Percentiles rank a stretch among this genome's conserved stretches.
Conservation (phyloP, 2,113 vertebrate genomes). For the Myrmophylax atrothorax region DNA sequence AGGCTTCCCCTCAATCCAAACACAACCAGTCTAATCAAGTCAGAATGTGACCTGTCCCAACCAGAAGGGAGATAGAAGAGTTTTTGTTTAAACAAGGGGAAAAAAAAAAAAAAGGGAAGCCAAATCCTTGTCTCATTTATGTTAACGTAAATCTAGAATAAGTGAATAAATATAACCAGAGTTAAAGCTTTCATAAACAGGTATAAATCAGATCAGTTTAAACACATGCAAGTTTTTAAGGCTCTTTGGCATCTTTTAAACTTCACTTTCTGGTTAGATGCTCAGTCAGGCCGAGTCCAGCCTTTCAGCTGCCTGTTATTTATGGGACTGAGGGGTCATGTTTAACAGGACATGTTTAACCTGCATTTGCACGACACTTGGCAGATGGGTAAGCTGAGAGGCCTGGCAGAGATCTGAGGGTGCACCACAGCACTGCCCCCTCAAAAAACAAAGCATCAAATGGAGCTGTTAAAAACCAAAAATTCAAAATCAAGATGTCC, state of each 20-base stretch:
- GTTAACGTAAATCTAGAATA: conserved; percentile 33
- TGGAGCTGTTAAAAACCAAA: neutral
- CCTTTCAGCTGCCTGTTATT: neutral
- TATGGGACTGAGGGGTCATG: neutral
- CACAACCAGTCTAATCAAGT: conserved; percentile 8
- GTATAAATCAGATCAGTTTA: conserved; percentile 18
- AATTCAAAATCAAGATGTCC: neutral
- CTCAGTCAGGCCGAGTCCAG: neutral
- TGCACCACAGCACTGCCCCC: neutral
- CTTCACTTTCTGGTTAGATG: neutral
- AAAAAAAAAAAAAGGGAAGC: neutral
- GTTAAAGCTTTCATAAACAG: conserved; percentile 41
- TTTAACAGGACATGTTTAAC: neutral
- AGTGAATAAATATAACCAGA: neutral
- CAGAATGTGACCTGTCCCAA: neutral
- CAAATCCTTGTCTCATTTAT: conserved; percentile 21
- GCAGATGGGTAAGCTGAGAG: neutral
- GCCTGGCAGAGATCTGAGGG: neutral
- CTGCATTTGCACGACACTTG: neutral
- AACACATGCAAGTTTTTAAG: neutral
- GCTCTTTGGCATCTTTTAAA: neutral
- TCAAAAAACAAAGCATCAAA: neutral
- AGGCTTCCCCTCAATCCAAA: conserved; percentile 16
- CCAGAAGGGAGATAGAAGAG: neutral
- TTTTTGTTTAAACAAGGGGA: neutral